phyloP scores from a whole-genome alignment of 1,140 invertebrate species.

The Stegodyphus dumicola region DNA sequence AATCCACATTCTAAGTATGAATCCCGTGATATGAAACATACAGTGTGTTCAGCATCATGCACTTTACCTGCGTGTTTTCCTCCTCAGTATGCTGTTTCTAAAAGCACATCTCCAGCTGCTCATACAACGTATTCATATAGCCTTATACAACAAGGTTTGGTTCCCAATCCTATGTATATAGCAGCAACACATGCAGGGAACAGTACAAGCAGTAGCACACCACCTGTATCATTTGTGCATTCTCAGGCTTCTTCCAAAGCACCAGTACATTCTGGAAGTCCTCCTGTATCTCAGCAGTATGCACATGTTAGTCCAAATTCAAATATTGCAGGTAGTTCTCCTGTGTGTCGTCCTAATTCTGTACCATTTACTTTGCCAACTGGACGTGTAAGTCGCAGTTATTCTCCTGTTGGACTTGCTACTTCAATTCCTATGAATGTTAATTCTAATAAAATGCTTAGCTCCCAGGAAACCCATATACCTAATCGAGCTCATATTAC shows the following conservation, averaged over 20 bases:
- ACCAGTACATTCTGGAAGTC: conserved; percentile 74
- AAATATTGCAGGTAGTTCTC: conserved; percentile 73
- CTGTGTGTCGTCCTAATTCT: conserved; percentile 70
- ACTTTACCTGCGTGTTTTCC: conserved; percentile 30
- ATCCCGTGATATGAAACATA: conserved; percentile 26
- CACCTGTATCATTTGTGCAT: conserved; percentile 25
- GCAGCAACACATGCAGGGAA: conserved; percentile 47
- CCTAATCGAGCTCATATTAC: conserved; percentile 34
- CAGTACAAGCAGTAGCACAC: conserved; percentile 28
- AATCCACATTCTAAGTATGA: conserved; percentile 34
- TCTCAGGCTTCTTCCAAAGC: conserved; percentile 42
- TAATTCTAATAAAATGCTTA: conserved; percentile 25
- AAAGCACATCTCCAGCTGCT: conserved; percentile 51
- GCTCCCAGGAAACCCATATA: conserved; percentile 31
- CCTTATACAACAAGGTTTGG: conserved; percentile 70
- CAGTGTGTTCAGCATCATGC: background rate
- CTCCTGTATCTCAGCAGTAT: conserved; percentile 82
- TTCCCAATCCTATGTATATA: conserved; percentile 69
- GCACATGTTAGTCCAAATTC: conserved; percentile 73
- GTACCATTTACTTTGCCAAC: conserved; percentile 49
- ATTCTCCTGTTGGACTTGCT: conserved; percentile 40
- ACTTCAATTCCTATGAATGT: conserved; percentile 20
- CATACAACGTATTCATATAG: conserved; percentile 63
- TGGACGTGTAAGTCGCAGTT: conserved; percentile 30
- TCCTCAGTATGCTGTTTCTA: conserved; percentile 30